Conservation (phyloP, 2,797 vertebrate genomes). For the Tauraco hartlaubi region DNA sequence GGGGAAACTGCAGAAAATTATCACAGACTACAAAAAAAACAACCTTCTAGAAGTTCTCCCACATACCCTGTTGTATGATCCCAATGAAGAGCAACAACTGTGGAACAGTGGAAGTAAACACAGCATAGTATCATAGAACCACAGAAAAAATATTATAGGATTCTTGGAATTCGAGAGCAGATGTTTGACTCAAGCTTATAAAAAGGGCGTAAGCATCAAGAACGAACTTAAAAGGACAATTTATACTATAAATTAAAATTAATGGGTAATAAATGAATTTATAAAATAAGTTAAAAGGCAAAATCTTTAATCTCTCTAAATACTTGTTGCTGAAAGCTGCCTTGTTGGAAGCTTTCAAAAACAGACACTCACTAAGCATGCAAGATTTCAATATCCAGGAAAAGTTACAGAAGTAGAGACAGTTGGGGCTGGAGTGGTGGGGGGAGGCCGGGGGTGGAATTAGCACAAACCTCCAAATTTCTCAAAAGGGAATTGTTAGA, state of each 20-base stretch:
- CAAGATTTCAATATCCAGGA: not conserved
- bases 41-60: not conserved
- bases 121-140: not conserved
- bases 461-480: not conserved
- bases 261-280: too few relatives aligned
- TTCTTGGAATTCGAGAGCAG: not conserved
- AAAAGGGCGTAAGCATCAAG: not conserved
- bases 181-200: not conserved
- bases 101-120: not conserved
- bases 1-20: not conserved
- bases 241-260: not conserved
- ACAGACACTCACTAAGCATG: not conserved
- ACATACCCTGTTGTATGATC: not conserved
- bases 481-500: not conserved
- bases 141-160: not conserved
- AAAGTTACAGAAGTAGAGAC: not conserved
- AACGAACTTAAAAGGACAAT: not conserved
- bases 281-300: not conserved
- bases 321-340: not conserved
- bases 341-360: not conserved
- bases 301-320: not conserved
- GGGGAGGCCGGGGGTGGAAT: too few relatives aligned
- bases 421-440: rapidly evolving
- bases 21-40: not conserved
- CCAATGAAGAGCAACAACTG: not conserved